Conservation (phyloP, 2,113 vertebrate genomes). For the Rhadina sibilatrix region DNA sequence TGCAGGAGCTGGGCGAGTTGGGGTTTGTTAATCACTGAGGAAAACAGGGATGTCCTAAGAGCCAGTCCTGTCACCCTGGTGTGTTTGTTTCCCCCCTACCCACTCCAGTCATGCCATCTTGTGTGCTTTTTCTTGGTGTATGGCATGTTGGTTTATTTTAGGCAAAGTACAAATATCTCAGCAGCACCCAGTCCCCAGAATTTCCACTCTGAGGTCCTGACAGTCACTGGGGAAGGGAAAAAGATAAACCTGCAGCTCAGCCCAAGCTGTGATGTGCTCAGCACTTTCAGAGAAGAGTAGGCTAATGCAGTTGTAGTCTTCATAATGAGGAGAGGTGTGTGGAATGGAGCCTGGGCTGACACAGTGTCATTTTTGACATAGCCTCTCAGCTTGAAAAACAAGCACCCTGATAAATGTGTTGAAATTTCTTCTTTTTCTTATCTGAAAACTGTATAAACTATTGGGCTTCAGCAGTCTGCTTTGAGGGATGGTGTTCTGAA, state of each 20-base stretch:
- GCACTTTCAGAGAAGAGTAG: neutral
- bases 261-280: neutral
- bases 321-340: neutral
- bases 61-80: neutral
- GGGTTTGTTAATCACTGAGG: neutral
- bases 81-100: neutral
- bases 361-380: neutral
- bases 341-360: neutral
- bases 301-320: neutral
- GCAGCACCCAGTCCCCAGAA: neutral
- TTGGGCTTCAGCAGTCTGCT: neutral
- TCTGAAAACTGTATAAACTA: neutral
- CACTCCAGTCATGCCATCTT: rapidly evolving
- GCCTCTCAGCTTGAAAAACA: neutral
- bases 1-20: neutral
- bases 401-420: neutral
- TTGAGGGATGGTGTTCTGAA: neutral
- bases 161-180: neutral
- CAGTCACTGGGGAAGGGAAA: neutral
- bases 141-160: neutral
- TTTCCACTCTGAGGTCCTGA: neutral
- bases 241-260: neutral
- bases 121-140: neutral
- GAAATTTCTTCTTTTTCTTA: neutral
- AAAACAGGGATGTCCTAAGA: neutral